Percentiles rank a stretch among this genome's conserved stretches.
These are phyloP conservation scores for Crambe crambe DNA, from an alignment of 37 sponge, comb jelly and placozoan species.

Conservation along the genomic window DNA sequence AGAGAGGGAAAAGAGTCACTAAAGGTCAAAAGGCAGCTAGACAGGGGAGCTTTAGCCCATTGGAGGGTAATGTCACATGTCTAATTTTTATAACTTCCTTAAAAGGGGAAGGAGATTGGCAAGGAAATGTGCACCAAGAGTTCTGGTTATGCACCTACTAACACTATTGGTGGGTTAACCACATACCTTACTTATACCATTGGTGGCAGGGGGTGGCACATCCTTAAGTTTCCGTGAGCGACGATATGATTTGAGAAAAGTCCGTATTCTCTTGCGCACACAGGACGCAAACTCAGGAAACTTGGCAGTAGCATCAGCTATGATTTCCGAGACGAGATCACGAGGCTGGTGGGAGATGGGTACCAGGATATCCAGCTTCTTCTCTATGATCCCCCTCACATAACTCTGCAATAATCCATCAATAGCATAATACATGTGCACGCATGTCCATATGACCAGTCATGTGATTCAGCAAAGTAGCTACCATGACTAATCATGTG, in stretches of 20 bases:
- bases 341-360: conserved; percentile 80
- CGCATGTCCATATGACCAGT: too few relatives aligned
- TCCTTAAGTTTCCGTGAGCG: conserved; percentile 69
- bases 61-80: background rate
- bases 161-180: background rate
- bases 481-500: too few relatives aligned
- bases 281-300: conserved; percentile 79
- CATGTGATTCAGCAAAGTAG: too few relatives aligned
- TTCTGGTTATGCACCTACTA: background rate
- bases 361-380: conserved; percentile 62
- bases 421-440: too few relatives aligned
- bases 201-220: background rate
- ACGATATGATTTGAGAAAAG: conserved; percentile 80
- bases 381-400: conserved; percentile 68
- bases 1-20: background rate
- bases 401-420: conserved; percentile 42
- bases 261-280: conserved; percentile 78
- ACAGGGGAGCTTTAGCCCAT: background rate
- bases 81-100: background rate
- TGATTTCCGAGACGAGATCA: conserved; percentile 64
- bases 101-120: background rate
- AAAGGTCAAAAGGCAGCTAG: background rate
- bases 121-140: too few relatives aligned
- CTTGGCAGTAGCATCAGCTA: conserved; percentile 55
- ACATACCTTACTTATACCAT: conserved; percentile 19